Conservation (phyloP, 2,888 invertebrate species). For the Rhamnusium bicolor region DNA sequence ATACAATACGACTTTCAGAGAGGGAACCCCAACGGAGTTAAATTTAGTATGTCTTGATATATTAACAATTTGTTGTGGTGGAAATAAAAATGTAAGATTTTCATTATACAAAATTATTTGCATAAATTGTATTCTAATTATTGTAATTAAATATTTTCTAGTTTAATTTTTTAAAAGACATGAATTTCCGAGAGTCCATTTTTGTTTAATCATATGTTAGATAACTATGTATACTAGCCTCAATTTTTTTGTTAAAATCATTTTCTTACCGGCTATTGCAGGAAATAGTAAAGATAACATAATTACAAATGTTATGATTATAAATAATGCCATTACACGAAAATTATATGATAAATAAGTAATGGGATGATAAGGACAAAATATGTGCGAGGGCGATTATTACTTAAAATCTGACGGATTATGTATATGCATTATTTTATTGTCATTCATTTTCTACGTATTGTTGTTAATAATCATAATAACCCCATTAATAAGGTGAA, state of each 20-base stretch:
- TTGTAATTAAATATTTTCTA: too few species aligned
- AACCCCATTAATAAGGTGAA: background rate
- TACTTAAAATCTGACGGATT: background rate
- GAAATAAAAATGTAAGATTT: too few species aligned
- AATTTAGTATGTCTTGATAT: too few species aligned
- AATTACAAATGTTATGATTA: background rate
- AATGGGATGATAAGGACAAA: background rate
- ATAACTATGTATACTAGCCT: too few species aligned
- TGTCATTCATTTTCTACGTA: background rate
- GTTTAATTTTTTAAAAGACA: too few species aligned
- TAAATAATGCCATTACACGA: background rate
- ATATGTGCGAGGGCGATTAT: background rate
- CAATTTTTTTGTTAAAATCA: background rate
- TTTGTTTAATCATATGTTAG: too few species aligned
- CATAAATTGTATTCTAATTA: too few species aligned
- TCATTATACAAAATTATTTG: too few species aligned
- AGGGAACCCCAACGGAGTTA: too few species aligned
- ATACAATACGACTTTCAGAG: too few species aligned
- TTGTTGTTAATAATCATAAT: background rate
- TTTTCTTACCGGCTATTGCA: background rate
- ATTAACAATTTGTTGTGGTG: too few species aligned
- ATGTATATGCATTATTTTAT: background rate
- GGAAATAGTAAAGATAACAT: background rate
- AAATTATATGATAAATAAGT: background rate
- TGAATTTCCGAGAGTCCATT: too few species aligned